A percentile compares a stretch with the other conserved stretches of the same genome.
These are phyloP conservation scores for Sarcophaga bullata DNA, from an alignment of 1,140 invertebrate species.

Conservation along the genomic window DNA sequence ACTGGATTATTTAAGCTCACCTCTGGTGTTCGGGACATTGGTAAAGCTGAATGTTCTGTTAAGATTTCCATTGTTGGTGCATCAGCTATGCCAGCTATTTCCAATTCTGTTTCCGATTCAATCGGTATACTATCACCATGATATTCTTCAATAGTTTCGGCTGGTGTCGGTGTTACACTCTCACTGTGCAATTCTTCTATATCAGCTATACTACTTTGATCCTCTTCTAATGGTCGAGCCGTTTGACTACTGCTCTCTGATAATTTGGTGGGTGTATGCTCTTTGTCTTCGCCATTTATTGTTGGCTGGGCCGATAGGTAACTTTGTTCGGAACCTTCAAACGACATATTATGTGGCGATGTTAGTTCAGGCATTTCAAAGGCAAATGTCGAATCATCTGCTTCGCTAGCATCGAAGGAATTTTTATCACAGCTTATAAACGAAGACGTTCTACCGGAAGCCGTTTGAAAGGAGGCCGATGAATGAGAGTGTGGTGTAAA, in stretches of 20 bases:
- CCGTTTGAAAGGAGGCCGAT: conserved; percentile 73
- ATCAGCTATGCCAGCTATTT: conserved; percentile 44
- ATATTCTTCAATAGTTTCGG: conserved; percentile 50
- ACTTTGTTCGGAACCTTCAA: conserved; percentile 62
- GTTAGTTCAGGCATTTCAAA: conserved; percentile 60
- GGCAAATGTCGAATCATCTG: conserved; percentile 58
- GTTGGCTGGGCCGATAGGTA: conserved; percentile 55
- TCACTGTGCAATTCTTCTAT: conserved; percentile 59
- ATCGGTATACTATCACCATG: conserved; percentile 50
- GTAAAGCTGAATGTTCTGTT: conserved; percentile 46
- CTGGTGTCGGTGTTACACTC: conserved; percentile 60
- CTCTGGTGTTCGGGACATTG: conserved; percentile 58
- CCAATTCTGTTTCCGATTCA: conserved; percentile 62
- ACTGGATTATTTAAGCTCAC: conserved; percentile 51
- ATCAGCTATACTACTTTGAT: conserved; percentile 56
- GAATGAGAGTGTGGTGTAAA: conserved; percentile 72
- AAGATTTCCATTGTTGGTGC: conserved; percentile 49
- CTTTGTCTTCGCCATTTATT: neutral
- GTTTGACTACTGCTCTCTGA: conserved; percentile 11
- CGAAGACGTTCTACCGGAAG: conserved; percentile 70
- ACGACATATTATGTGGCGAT: conserved; percentile 58
- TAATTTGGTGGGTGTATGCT: conserved; percentile 32
- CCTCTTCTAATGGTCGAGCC: neutral
- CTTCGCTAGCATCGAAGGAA: conserved; percentile 59
- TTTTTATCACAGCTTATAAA: conserved; percentile 67